These are phyloP conservation scores for Stegana nigrithorax DNA, from an alignment of 2,888 invertebrate genomes.

Conservation along the genomic window DNA sequence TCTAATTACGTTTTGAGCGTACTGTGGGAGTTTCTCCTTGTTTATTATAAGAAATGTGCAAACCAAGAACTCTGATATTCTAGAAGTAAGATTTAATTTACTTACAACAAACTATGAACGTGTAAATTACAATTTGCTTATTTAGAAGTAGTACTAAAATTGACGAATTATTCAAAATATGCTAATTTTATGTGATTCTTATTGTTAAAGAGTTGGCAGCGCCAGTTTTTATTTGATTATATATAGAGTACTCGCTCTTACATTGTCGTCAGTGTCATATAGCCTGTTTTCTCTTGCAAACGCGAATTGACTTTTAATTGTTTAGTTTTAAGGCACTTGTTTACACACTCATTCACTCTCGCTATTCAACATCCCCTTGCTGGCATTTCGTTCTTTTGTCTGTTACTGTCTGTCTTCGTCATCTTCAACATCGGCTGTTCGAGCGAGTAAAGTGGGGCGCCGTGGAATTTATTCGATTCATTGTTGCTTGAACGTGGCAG, in stretches of 20 bases:
- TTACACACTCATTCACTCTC: conserved; percentile 36
- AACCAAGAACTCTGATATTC: no score
- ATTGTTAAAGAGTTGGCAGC: background rate
- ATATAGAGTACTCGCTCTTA: conserved; percentile 25
- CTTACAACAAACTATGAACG: no score
- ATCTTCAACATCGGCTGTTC: conserved; percentile 40
- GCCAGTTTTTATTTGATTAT: conserved; percentile 25
- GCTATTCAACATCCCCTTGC: conserved; percentile 30
- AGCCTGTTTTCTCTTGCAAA: conserved; percentile 29
- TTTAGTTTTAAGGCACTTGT: conserved; percentile 31
- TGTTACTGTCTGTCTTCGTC: conserved; percentile 42
- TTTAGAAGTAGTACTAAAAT: background rate
- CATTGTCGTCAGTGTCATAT: conserved; percentile 24
- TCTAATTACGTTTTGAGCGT: no score
- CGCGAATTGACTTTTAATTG: conserved; percentile 9
- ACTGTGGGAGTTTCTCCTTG: no score
- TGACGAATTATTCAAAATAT: background rate
- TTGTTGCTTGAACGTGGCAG: conserved; percentile 69
- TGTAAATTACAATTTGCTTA: no score
- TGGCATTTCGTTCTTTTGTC: conserved; percentile 24
- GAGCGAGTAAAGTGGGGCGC: conserved; percentile 47
- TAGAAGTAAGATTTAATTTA: no score
- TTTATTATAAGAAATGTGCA: no score
- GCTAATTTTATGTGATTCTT: background rate
- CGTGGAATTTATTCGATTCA: conserved; percentile 63